Conservation (phyloP, 2,888 invertebrate genomes). For the Leptopilina myrica region DNA sequence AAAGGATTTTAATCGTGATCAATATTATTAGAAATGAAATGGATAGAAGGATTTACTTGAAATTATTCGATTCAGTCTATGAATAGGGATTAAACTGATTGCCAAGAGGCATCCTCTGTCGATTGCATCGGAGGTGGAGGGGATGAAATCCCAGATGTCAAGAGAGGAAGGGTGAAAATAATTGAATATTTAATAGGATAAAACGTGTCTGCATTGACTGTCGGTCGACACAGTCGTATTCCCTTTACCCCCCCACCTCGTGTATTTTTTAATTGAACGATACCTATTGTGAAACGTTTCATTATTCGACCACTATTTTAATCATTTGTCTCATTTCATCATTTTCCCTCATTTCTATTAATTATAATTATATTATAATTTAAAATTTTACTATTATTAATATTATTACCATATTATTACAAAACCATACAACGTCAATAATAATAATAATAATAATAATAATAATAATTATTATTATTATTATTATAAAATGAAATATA, state of each 20-base stretch:
- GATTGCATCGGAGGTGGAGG: conserved; percentile 35
- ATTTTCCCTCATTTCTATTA: neutral
- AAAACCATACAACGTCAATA: no score
- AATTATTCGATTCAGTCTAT: conserved; percentile 65
- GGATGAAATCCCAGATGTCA: conserved; percentile 16
- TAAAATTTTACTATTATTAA: no score
- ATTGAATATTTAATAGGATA: conserved; percentile 66
- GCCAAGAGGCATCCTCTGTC: conserved; percentile 38
- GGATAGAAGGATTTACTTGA: conserved; percentile 64
- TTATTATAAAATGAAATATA: no score
- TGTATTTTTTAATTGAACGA: conserved; percentile 35
- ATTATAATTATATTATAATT: no score
- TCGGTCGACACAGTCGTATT: conserved; percentile 22
- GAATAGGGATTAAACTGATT: conserved; percentile 65
- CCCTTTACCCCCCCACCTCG: neutral
- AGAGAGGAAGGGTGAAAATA: conserved; percentile 58
- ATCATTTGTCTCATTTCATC: conserved; percentile 13
- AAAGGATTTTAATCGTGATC: conserved; percentile 68
- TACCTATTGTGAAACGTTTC: conserved; percentile 13
- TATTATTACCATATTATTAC: no score
- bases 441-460: no score
- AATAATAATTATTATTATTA: no score
- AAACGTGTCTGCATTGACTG: conserved; percentile 50
- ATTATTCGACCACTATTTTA: conserved; percentile 8
- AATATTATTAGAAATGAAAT: conserved; percentile 60